These are phyloP conservation scores for Brachionus rotundiformis DNA, from an alignment of 1,140 invertebrate species.

Conservation along the genomic window DNA sequence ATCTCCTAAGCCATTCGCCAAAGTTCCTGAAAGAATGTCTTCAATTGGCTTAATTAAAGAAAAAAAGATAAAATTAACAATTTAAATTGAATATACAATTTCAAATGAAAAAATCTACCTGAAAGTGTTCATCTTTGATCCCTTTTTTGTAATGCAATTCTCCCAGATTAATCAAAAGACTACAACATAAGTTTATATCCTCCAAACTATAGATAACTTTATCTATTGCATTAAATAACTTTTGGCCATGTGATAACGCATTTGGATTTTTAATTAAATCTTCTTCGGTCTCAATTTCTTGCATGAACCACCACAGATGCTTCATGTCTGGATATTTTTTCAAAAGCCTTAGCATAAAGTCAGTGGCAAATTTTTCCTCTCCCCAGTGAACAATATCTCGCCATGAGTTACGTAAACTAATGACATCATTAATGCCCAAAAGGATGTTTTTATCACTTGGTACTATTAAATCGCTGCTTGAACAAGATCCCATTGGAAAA, in stretches of 20 bases:
- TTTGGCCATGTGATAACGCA: not conserved
- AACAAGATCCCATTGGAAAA: conserved; percentile 1
- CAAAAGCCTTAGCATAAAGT: not conserved
- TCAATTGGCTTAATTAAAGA: not conserved
- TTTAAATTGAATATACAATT: not conserved
- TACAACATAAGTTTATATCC: not conserved
- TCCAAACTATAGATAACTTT: conserved; percentile 4
- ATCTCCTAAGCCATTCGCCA: not conserved
- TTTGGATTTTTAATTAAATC: not conserved
- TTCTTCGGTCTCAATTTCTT: not conserved
- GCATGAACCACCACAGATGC: not conserved
- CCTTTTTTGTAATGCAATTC: not conserved
- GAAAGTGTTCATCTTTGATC: not conserved
- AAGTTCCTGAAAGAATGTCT: not conserved
- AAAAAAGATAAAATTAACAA: not conserved
- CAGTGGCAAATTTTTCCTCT: not conserved
- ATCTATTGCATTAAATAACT: not conserved
- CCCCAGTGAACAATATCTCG: conserved; percentile 4
- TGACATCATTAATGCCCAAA: not conserved
- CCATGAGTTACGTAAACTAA: not conserved
- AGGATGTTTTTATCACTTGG: not conserved
- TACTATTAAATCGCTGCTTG: not conserved
- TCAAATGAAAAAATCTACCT: not conserved
- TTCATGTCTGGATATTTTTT: not conserved
- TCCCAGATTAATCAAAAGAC: not conserved